Evolutionary conservation across 2,888 invertebrate genomes (phyloP).

Genomic region (Dryomyza anilis): DNA sequence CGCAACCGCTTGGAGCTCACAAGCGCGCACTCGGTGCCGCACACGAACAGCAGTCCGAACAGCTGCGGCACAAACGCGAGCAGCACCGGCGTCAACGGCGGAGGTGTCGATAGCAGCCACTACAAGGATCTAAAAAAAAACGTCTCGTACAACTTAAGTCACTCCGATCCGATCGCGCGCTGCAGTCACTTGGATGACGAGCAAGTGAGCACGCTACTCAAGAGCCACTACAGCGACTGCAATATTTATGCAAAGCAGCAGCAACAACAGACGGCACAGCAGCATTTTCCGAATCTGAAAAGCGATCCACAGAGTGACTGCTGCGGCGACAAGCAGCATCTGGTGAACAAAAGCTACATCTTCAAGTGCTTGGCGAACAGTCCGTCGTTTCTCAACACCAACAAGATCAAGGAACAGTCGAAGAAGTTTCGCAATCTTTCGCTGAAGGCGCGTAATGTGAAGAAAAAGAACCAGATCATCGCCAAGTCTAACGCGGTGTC

Average conservation of each 20-base stretch:
- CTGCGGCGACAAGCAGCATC: constrained; percentile 54
- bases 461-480: constrained; percentile 57
- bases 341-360: constrained; percentile 59
- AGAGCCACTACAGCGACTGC: constrained; percentile 58
- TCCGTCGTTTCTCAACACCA: constrained; percentile 59
- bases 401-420: constrained; percentile 59
- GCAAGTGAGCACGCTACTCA: constrained; percentile 43
- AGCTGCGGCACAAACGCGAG: constrained; percentile 43
- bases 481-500: constrained; percentile 60
- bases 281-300: constrained; percentile 45
- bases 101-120: constrained; percentile 17
- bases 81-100: constrained; percentile 41
- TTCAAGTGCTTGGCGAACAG: constrained; percentile 61
- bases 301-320: constrained; percentile 46
- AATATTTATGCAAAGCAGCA: constrained; percentile 53
- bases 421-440: constrained; percentile 59
- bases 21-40: constrained; percentile 26
- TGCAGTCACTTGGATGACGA: constrained; percentile 40
- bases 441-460: constrained; percentile 54
- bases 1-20: constrained; percentile 27
- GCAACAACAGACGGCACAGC: constrained; percentile 51
- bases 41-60: constrained; percentile 25
- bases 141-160: constrained; percentile 49
- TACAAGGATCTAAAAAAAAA: constrained; percentile 38
- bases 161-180: constrained; percentile 48